Evolutionary conservation across 2,888 invertebrate genomes (phyloP), one percentile per base, ranked within the genome.

Genomic region (Sphecodes monilicornis): DNA sequence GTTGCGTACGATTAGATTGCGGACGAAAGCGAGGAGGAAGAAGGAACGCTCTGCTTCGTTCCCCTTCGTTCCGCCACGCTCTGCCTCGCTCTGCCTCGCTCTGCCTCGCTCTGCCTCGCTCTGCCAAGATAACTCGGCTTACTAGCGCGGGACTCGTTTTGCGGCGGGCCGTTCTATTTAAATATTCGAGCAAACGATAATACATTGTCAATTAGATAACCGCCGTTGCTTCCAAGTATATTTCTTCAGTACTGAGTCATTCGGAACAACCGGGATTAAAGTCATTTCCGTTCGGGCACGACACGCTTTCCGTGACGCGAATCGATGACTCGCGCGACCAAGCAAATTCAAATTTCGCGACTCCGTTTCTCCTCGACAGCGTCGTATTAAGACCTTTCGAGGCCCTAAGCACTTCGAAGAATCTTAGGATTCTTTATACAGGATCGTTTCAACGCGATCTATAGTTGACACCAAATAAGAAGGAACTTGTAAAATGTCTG

Each of bases 1-100:
- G 82, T 84, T 84, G 83, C 68, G 83, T 57, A 68, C 78, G 82
- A 82, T 84, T 84, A 84, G 82, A 84, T 84, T 57, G 13, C 16
- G 64, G 57, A 69, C 72, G 26, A 18, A 29, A 70, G 18, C 29
- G 29, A 29, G 18, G 26, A 43, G 26, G 43, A 43, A 41, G 60
- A 60, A 13, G 13, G 26, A 26, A 0, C 11, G 11, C n/a, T 11
- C 26, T 16, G 29, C 29, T 13, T 29, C 18, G 13, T 8, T 69
- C 8, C 13, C 18, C 46, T 22, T 60, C 57, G 57, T 16, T 13
- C 16, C 0, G 60, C 16, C 13, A 3, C 18, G 2, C 60, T 60
- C 60, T 11, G 32, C 41, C 26, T 43, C 41, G 8, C 29, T 13
- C 50, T 18, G 50, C 50, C 18, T 18, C 13, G 13, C 32, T 64